Evolutionary conservation across 2,113 vertebrate species (phyloP).

Genomic region (Eurystomus gularis): DNA sequence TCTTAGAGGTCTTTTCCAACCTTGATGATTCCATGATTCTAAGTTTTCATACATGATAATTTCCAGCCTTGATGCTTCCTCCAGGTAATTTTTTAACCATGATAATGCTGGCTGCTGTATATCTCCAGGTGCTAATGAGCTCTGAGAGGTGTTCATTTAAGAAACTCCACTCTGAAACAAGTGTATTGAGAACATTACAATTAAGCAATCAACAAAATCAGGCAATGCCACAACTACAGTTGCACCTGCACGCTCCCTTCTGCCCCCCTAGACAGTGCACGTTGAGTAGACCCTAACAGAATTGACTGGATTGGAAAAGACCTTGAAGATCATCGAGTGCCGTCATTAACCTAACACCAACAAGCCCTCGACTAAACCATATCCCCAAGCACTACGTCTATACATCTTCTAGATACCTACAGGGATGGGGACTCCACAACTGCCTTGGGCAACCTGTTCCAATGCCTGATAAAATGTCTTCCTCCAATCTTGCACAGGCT

Average conservation of each 20-base stretch:
- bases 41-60: fast-evolving
- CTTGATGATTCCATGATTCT: no score
- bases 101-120: neutral
- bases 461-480: no score
- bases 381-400: no score
- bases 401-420: no score
- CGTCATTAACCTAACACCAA: no score
- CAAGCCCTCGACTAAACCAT: no score
- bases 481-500: fast-evolving
- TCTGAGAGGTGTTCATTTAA: neutral
- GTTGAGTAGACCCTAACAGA: no score
- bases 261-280: neutral
- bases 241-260: neutral
- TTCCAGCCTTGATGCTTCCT: neutral
- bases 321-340: no score
- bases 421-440: no score
- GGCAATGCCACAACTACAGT: neutral
- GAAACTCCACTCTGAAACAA: conserved; percentile 7
- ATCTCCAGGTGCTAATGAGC: neutral
- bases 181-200: neutral
- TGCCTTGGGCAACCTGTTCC: no score
- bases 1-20: no score
- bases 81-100: neutral
- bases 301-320: no score
- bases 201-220: neutral